Evolutionary conservation across 2,888 invertebrate species (phyloP).

Genomic region (Amphipyra berbera): DNA sequence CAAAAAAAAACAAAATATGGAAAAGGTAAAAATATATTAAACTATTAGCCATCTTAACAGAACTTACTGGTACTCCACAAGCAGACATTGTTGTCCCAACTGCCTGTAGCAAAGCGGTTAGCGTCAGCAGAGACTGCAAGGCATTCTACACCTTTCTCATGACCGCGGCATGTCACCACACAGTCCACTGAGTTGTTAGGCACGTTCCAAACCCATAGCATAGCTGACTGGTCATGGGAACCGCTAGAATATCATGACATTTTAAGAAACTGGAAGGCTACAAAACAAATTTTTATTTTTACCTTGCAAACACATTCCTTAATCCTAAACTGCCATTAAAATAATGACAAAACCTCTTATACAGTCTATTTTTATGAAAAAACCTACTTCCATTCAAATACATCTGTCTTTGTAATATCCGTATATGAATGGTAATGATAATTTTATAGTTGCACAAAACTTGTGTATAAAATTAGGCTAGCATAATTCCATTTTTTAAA

Average conservation of each 20-base stretch:
- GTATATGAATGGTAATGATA: no score
- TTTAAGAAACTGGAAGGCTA: not conserved
- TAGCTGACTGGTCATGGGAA: slow-evolving; percentile 97
- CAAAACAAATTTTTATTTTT: no score
- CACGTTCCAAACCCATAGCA: slow-evolving; percentile 97
- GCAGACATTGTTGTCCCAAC: slow-evolving; percentile 97
- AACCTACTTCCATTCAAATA: no score
- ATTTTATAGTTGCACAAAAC: no score
- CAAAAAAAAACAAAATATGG: not conserved
- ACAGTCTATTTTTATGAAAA: no score
- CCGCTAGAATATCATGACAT: slow-evolving; percentile 87
- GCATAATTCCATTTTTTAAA: no score
- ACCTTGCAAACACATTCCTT: no score
- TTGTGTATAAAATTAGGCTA: no score
- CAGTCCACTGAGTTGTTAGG: slow-evolving; percentile 93
- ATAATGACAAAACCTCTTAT: no score
- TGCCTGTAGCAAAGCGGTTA: slow-evolving; percentile 93
- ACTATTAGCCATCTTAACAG: not conserved
- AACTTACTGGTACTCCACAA: slow-evolving; percentile 95
- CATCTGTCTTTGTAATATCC: no score
- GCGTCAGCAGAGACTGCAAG: slow-evolving; percentile 93
- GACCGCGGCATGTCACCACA: slow-evolving; percentile 95
- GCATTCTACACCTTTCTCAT: slow-evolving; percentile 97
- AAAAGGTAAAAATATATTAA: slow-evolving; percentile 1
- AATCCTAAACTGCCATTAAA: no score